phyloP scores from a whole-genome alignment of 2,113 vertebrate genomes.

The Nesogale talazaci region DNA sequence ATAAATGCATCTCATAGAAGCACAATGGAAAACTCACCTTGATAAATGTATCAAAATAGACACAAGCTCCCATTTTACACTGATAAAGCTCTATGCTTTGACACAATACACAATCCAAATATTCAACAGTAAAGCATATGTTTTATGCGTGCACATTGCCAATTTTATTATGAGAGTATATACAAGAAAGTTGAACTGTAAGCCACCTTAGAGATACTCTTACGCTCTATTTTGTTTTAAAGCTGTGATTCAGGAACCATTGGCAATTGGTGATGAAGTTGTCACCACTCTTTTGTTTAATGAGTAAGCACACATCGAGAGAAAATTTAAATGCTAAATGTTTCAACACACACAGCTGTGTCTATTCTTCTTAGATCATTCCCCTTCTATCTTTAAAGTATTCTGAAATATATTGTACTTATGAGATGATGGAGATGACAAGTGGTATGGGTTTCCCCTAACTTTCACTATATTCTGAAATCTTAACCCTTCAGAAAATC shows the following conservation, averaged over 20 bases:
- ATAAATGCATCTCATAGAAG: background rate
- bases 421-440: background rate
- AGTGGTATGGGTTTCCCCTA: constrained; percentile 7
- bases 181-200: background rate
- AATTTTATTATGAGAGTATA: background rate
- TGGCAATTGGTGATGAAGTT: background rate
- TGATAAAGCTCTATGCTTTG: background rate
- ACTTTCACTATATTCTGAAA: background rate
- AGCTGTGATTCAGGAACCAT: background rate
- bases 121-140: background rate
- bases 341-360: background rate
- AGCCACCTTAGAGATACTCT: background rate
- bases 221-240: background rate
- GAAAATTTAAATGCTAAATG: background rate
- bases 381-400: background rate
- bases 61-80: background rate
- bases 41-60: background rate
- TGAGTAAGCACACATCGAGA: background rate
- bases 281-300: background rate
- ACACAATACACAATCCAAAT: background rate
- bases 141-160: background rate
- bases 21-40: background rate
- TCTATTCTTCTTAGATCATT: background rate
- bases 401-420: background rate
- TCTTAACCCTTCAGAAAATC: background rate